Conservation (phyloP, 2,888 invertebrate species). For the Dorcus parallelipipedus region DNA sequence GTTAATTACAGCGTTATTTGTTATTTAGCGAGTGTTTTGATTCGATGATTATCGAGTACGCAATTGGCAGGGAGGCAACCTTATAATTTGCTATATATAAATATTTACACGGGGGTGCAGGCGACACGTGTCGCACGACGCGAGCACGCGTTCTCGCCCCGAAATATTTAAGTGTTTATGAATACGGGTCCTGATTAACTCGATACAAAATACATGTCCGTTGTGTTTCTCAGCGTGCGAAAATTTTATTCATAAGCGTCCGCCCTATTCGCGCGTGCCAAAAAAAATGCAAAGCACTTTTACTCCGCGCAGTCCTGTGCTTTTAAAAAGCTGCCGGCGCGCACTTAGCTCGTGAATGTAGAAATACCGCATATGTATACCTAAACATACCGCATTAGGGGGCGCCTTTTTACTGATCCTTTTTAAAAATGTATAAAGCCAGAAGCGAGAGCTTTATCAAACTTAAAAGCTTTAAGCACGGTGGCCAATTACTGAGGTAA, state of each 20-base stretch:
- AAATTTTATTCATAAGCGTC: neutral
- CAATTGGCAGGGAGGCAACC: slow-evolving; percentile 28
- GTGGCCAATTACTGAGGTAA: slow-evolving; percentile 50
- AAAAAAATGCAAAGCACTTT: no score
- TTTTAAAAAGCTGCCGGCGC: slow-evolving; percentile 7
- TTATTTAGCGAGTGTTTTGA: slow-evolving; percentile 25
- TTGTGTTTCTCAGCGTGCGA: neutral
- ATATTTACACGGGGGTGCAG: slow-evolving; percentile 23
- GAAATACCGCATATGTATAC: slow-evolving; percentile 27
- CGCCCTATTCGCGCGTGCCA: no score
- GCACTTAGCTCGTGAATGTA: slow-evolving; percentile 21
- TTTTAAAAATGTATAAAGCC: slow-evolving; percentile 50
- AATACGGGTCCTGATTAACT: slow-evolving; percentile 28
- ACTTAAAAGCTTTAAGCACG: slow-evolving; percentile 52
- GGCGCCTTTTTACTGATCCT: slow-evolving; percentile 36
- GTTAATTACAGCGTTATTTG: slow-evolving; percentile 24
- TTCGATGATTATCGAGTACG: slow-evolving; percentile 29
- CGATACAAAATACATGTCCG: slow-evolving; percentile 9
- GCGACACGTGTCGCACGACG: slow-evolving; percentile 19
- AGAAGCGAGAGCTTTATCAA: slow-evolving; percentile 46
- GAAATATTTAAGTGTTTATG: slow-evolving; percentile 19
- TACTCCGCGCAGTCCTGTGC: neutral
- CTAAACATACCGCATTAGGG: slow-evolving; percentile 19
- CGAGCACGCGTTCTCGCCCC: slow-evolving; percentile 13
- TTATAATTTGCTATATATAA: slow-evolving; percentile 32